A percentile compares a stretch with the other conserved stretches of the same genome.
Conservation (phyloP, 2,113 vertebrate genomes). For the Nothocercus julius region DNA sequence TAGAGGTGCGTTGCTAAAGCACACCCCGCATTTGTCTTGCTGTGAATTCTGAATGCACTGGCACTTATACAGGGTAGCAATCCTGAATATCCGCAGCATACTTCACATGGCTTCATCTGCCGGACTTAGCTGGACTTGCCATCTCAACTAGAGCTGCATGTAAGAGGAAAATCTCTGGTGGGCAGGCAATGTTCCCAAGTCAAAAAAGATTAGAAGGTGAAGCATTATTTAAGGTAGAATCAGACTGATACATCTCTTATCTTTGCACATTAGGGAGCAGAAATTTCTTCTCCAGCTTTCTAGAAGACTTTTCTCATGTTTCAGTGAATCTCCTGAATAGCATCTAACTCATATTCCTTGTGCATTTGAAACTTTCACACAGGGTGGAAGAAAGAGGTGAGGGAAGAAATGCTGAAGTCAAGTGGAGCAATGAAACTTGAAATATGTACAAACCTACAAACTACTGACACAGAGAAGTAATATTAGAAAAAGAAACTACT, state of each 20-base stretch:
- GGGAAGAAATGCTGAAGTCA: neutral
- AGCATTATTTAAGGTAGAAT: neutral
- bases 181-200: neutral
- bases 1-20: neutral
- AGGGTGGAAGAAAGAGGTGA: neutral
- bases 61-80: neutral
- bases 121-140: neutral
- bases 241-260: neutral
- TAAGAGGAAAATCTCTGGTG: neutral
- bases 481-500: neutral
- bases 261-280: neutral
- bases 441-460: conserved; percentile 4
- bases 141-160: fast-evolving
- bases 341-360: neutral
- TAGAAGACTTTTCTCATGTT: neutral
- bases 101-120: neutral
- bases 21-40: neutral
- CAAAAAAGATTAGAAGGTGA: neutral
- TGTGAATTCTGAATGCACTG: neutral
- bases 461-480: neutral
- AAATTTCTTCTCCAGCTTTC: neutral
- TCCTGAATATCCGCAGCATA: neutral
- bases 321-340: neutral
- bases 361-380: neutral
- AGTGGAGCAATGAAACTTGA: neutral